Evolutionary conservation across 2,797 vertebrate species (phyloP).

Genomic region (Sebastes umbrosus): DNA sequence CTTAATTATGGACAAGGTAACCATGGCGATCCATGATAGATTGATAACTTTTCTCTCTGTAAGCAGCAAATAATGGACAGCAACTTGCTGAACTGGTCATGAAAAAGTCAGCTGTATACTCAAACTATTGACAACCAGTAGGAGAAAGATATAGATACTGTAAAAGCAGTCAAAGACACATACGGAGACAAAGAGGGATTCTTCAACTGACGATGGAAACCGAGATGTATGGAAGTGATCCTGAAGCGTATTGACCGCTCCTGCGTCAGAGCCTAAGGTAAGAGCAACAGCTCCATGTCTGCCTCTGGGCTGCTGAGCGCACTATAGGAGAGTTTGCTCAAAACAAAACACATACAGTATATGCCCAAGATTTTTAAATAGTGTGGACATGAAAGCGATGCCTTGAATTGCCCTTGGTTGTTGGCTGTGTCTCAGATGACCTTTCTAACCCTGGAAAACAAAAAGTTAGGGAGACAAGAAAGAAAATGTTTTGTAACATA

Average conservation of each 20-base stretch:
- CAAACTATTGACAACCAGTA: neutral
- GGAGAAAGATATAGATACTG: neutral
- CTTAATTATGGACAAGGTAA: neutral
- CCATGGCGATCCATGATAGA: neutral
- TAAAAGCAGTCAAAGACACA: neutral
- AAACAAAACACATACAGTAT: slow-evolving; percentile 10
- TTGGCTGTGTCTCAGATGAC: slow-evolving; percentile 7
- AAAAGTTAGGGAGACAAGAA: slow-evolving; percentile 2
- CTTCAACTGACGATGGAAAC: neutral
- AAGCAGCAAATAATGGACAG: neutral
- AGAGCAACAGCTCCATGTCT: slow-evolving; percentile 23
- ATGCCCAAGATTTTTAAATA: slow-evolving; percentile 1
- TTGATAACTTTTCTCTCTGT: neutral
- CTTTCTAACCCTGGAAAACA: slow-evolving; percentile 5
- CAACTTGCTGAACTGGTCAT: slow-evolving; percentile 3
- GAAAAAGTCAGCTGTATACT: slow-evolving; percentile 8
- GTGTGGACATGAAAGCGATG: slow-evolving; percentile 10
- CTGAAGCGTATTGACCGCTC: slow-evolving; percentile 31
- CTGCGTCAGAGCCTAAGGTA: slow-evolving; percentile 15
- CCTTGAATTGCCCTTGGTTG: slow-evolving; percentile 10
- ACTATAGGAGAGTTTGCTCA: slow-evolving; percentile 29
- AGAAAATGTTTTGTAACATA: neutral
- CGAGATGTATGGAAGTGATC: neutral
- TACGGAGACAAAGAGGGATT: neutral
- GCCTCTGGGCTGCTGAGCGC: slow-evolving; percentile 13